These are phyloP conservation scores for Brachionus plicatilis DNA, from an alignment of 1,140 invertebrate species.

Conservation along the genomic window DNA sequence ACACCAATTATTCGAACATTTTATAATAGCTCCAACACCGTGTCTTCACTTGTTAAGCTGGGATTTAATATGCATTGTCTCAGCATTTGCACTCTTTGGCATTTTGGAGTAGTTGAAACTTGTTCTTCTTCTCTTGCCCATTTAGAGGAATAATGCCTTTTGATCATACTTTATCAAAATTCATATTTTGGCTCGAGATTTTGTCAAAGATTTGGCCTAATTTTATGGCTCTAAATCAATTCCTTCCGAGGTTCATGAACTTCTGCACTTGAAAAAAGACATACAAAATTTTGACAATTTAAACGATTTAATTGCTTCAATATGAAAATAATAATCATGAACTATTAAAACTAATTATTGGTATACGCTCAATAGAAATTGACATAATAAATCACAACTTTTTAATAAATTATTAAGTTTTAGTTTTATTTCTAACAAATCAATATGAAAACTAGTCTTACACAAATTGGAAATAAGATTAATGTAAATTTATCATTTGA, in stretches of 20 bases:
- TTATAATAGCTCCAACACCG: no score
- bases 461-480: no score
- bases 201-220: not conserved
- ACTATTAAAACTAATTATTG: not conserved
- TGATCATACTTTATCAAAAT: not conserved
- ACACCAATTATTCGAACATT: no score
- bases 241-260: not conserved
- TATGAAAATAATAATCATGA: not conserved
- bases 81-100: no score
- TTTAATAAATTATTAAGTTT: not conserved
- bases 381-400: no score
- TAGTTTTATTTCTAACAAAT: not conserved
- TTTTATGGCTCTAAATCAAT: not conserved
- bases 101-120: no score
- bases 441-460: not conserved
- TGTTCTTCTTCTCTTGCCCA: no score
- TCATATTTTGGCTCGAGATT: not conserved
- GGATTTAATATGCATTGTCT: no score
- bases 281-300: not conserved
- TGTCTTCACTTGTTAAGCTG: no score
- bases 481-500: no score
- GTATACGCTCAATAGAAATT: not conserved
- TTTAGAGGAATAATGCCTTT: no score
- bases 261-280: not conserved
- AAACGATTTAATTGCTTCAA: not conserved